phyloP scores from a whole-genome alignment of 2,113 vertebrate genomes.

The Carassius carassius region DNA sequence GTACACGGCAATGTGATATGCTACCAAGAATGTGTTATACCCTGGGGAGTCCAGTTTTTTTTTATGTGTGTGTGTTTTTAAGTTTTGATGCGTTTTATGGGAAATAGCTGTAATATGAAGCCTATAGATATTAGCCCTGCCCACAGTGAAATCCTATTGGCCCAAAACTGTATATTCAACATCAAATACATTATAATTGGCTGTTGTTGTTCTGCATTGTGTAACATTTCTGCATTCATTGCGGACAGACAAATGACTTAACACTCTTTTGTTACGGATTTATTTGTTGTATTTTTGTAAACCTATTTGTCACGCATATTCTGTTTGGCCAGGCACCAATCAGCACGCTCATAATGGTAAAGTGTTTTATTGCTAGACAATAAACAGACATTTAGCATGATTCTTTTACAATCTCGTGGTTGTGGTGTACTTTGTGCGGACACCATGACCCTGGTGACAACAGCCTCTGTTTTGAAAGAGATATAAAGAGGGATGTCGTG shows the following conservation, averaged over 20 bases:
- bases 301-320: neutral
- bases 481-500: conserved; percentile 27
- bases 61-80: no score
- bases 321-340: neutral
- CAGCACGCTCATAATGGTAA: neutral
- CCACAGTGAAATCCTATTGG: no score
- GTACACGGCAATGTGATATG: conserved; percentile 5
- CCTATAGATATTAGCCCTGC: no score
- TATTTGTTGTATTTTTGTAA: neutral
- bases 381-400: neutral
- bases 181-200: neutral
- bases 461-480: conserved; percentile 30
- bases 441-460: conserved; percentile 23
- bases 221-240: no score
- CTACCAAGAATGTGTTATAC: conserved; percentile 21
- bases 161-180: neutral
- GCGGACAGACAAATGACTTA: neutral
- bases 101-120: no score
- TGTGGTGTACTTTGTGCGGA: conserved; percentile 13
- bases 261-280: neutral
- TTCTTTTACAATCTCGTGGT: neutral
- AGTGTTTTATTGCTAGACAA: neutral
- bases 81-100: no score
- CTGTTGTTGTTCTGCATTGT: neutral
- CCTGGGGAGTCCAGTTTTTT: neutral